A percentile compares a stretch with the other conserved stretches of the same genome.
These are phyloP conservation scores for Papilio protenor DNA, from an alignment of 2,888 invertebrate species.

Conservation along the genomic window DNA sequence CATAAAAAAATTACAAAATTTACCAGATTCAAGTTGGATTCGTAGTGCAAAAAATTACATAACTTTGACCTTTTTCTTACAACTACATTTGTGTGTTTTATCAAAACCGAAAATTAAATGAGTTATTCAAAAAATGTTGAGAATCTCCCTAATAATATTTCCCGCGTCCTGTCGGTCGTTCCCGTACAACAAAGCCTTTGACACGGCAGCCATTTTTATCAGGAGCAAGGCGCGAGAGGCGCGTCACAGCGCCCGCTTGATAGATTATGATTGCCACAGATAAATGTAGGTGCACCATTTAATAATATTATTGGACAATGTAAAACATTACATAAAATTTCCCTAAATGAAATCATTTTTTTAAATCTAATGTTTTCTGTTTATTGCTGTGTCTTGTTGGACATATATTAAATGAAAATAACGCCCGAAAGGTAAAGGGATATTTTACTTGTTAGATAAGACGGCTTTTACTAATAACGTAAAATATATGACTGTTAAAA, in stretches of 20 bases:
- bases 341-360: too few relatives aligned
- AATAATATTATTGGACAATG: neutral
- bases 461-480: neutral
- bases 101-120: neutral
- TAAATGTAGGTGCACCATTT: slow-evolving; percentile 52
- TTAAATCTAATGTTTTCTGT: too few relatives aligned
- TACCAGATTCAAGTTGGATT: too few relatives aligned
- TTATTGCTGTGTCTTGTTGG: too few relatives aligned
- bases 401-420: too few relatives aligned
- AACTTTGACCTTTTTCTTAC: neutral
- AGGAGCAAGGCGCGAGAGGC: slow-evolving; percentile 49
- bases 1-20: too few relatives aligned
- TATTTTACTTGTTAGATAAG: neutral
- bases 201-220: slow-evolving; percentile 59
- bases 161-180: slow-evolving; percentile 46
- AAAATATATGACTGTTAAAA: neutral
- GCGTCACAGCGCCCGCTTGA: slow-evolving; percentile 55
- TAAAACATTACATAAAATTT: neutral
- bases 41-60: too few relatives aligned
- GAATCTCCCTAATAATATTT: slow-evolving; percentile 64
- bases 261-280: slow-evolving; percentile 71
- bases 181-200: slow-evolving; percentile 54
- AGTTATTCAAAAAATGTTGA: slow-evolving; percentile 43
- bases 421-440: too few relatives aligned
- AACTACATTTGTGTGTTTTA: neutral